Conservation (phyloP, 2,113 vertebrate genomes). For the Otis tarda region DNA sequence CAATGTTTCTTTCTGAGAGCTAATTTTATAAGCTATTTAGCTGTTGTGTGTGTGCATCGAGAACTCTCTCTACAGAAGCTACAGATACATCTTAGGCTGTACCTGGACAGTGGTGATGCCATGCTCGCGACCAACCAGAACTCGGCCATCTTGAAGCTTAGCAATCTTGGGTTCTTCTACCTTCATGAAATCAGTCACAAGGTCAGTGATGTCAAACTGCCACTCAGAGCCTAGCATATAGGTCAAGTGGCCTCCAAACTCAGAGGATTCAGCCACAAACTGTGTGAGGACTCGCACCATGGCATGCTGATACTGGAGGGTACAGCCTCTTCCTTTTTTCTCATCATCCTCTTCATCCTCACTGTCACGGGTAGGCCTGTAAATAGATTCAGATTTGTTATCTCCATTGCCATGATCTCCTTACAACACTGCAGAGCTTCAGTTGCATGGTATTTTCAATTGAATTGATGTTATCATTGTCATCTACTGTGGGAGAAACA, state of each 20-base stretch:
- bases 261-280: slow-evolving; percentile 88
- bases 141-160: slow-evolving; percentile 83
- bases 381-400: neutral
- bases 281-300: slow-evolving; percentile 91
- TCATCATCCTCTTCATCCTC: slow-evolving; percentile 98
- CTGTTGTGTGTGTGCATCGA: neutral
- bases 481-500: neutral
- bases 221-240: slow-evolving; percentile 92
- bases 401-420: neutral
- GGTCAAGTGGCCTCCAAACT: slow-evolving; percentile 80
- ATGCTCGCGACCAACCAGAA: slow-evolving; percentile 86
- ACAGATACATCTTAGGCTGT: neutral
- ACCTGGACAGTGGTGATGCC: slow-evolving; percentile 95
- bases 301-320: slow-evolving; percentile 95
- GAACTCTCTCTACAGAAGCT: neutral
- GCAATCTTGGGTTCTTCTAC: slow-evolving; percentile 90
- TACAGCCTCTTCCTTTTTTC: slow-evolving; percentile 88
- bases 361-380: slow-evolving; percentile 92
- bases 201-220: slow-evolving; percentile 94
- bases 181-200: slow-evolving; percentile 90
- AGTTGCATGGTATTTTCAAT: neutral
- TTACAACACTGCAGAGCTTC: neutral
- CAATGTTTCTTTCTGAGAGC: neutral
- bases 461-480: neutral
- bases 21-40: neutral